Percentiles rank a stretch among this genome's conserved stretches.
Evolutionary conservation across 2,797 vertebrate species (phyloP).

Genomic region (Uromys caudimaculatus): DNA sequence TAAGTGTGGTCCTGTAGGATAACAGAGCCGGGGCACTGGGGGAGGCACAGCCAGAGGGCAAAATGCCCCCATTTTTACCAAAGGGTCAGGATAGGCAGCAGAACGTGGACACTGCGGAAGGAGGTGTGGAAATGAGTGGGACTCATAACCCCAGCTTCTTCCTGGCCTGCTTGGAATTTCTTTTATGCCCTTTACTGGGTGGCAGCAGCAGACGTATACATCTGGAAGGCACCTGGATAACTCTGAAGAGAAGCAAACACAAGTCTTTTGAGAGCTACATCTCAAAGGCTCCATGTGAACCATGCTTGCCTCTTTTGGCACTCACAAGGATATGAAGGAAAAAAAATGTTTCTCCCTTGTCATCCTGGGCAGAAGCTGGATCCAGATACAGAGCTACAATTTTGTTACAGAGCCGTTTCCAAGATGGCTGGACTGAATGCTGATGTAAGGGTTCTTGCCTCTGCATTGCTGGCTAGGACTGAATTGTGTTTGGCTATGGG

Average conservation of each 20-base stretch:
- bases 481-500: not conserved
- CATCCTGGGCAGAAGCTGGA: not conserved
- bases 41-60: not conserved
- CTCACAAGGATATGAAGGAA: not conserved
- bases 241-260: not conserved
- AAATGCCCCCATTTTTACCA: not conserved
- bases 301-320: not conserved
- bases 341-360: not conserved
- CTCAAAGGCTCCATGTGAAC: not conserved
- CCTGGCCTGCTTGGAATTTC: not conserved
- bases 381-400: no score
- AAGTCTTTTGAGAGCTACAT: not conserved
- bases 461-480: fast-evolving
- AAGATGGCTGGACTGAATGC: not conserved
- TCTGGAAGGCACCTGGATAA: not conserved
- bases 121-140: not conserved
- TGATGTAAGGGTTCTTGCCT: not conserved
- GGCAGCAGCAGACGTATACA: not conserved
- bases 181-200: not conserved
- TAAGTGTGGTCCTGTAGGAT: constrained; percentile 80
- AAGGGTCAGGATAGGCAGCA: not conserved
- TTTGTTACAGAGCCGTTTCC: not conserved
- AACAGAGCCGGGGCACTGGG: constrained; percentile 23
- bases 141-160: fast-evolving
- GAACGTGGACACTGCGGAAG: not conserved